Evolutionary conservation across 2,113 vertebrate genomes (phyloP).

Genomic region (Pogonocichla stellata): DNA sequence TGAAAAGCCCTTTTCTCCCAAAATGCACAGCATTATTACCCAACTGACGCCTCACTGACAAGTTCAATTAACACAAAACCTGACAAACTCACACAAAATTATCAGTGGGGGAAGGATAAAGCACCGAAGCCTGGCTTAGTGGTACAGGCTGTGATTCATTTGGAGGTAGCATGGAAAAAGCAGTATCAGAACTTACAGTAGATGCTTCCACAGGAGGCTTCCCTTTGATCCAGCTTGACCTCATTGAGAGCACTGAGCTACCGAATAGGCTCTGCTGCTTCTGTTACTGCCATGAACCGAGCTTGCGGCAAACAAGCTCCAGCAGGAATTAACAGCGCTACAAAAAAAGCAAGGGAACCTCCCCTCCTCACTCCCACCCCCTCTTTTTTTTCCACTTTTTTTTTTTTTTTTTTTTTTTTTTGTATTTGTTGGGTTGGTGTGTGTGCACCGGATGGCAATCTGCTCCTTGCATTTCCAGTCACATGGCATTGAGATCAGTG

Average conservation of each 20-base stretch:
- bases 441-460: neutral
- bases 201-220: slow-evolving; percentile 61
- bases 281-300: neutral
- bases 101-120: neutral
- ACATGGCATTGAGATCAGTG: neutral
- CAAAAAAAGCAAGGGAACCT: slow-evolving; percentile 9
- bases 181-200: slow-evolving; percentile 58
- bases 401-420: neutral
- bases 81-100: neutral
- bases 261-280: neutral
- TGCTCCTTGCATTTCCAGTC: neutral
- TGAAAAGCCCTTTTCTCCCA: neutral
- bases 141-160: neutral
- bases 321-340: neutral
- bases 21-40: neutral
- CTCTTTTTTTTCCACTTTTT: neutral
- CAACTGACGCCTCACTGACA: neutral
- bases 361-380: neutral
- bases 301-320: neutral
- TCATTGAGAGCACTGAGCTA: slow-evolving; percentile 68
- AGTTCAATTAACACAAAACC: neutral
- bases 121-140: neutral
- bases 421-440: neutral
- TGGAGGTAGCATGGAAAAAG: neutral
- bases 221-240: slow-evolving; percentile 75